phyloP scores from a whole-genome alignment of 1,140 invertebrate genomes.

The Tetramorium simillimum region DNA sequence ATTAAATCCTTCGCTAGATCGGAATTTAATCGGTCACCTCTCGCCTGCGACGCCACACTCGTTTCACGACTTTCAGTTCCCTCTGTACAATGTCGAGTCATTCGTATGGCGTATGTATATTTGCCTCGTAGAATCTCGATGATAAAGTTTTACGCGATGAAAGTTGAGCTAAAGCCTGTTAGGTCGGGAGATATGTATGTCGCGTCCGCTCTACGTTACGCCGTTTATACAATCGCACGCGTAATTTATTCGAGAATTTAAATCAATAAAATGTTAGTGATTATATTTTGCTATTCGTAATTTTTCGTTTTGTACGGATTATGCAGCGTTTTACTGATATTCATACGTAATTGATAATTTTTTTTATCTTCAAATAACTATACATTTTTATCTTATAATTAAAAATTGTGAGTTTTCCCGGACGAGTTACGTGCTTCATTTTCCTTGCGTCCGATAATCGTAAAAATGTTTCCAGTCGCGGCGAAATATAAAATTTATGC shows the following conservation, averaged over 20 bases:
- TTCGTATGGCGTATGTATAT: not conserved
- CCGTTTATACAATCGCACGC: not conserved
- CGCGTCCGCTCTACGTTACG: not conserved
- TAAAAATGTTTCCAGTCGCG: conserved; percentile 55
- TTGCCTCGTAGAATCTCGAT: not conserved
- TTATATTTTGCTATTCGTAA: not conserved
- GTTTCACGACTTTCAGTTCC: conserved; percentile 32
- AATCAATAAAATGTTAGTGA: conserved; percentile 17
- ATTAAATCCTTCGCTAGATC: conserved; percentile 36
- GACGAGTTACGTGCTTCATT: conserved; percentile 44
- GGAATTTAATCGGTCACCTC: conserved; percentile 32
- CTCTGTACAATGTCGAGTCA: conserved; percentile 17
- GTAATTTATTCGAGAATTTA: conserved; percentile 19
- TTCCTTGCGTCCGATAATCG: conserved; percentile 51
- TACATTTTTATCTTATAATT: conserved; percentile 53
- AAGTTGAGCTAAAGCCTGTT: conserved; percentile 13
- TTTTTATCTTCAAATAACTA: conserved; percentile 34
- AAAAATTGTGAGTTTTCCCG: conserved; percentile 54
- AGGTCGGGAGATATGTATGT: conserved; percentile 9
- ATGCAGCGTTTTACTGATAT: conserved; percentile 21
- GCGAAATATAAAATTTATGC: conserved; percentile 58
- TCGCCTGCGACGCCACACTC: conserved; percentile 9
- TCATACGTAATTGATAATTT: conserved; percentile 16
- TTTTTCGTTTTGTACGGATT: conserved; percentile 9
- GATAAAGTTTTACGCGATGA: conserved; percentile 7